These are phyloP conservation scores for Drosophila suzukii DNA, from an alignment of 1,140 invertebrate genomes.

Conservation along the genomic window DNA sequence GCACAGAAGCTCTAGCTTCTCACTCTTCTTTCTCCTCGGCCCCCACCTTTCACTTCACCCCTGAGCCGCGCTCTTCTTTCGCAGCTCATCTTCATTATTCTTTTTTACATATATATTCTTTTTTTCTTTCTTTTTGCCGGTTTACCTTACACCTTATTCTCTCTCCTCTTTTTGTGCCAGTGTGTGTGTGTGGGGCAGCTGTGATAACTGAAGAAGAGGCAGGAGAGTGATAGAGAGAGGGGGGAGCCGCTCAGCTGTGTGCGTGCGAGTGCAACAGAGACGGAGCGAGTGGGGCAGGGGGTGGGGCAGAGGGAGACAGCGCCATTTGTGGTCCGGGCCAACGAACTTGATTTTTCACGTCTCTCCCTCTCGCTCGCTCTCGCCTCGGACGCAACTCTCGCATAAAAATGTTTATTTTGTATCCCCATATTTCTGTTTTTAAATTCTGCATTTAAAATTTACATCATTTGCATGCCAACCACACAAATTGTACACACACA, in stretches of 20 bases:
- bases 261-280: constrained; percentile 55
- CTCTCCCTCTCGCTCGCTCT: constrained; percentile 29
- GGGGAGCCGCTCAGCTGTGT: constrained; percentile 71
- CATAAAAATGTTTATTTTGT: constrained; percentile 26
- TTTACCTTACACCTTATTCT: constrained; percentile 64
- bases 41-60: constrained; percentile 6
- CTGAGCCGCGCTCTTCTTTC: constrained; percentile 42
- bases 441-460: constrained; percentile 64
- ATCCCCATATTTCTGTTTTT: constrained; percentile 56
- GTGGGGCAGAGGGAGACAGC: constrained; percentile 36
- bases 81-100: constrained; percentile 65
- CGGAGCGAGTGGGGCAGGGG: constrained; percentile 18
- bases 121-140: constrained; percentile 76
- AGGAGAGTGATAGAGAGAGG: background rate
- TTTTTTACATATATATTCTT: constrained; percentile 38
- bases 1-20: constrained; percentile 1
- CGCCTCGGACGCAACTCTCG: constrained; percentile 24
- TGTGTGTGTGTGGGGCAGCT: constrained; percentile 64
- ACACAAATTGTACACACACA: background rate
- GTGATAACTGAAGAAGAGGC: constrained; percentile 44
- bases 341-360: constrained; percentile 81
- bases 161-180: constrained; percentile 7
- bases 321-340: constrained; percentile 74
- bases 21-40: background rate
- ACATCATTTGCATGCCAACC: constrained; percentile 45